Conservation (phyloP, 2,113 vertebrate genomes). For the Kobus ellipsiprymnus region DNA sequence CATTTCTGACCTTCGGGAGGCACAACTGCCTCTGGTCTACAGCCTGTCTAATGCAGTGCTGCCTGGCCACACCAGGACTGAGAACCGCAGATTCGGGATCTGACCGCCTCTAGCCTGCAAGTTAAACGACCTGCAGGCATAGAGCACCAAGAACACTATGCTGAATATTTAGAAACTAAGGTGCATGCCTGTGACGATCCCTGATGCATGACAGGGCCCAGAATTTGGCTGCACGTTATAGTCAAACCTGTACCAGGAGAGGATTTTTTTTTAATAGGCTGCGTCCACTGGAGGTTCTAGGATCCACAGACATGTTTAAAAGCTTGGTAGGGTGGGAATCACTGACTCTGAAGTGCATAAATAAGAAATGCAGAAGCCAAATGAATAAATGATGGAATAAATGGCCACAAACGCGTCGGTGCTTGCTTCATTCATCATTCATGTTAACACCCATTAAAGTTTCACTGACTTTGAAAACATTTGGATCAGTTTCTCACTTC, state of each 20-base stretch:
- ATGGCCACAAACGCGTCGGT: fast-evolving
- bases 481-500: neutral
- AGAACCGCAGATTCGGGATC: neutral
- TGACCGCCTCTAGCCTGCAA: neutral
- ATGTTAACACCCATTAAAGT: neutral
- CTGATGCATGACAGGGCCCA: neutral
- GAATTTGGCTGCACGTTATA: neutral
- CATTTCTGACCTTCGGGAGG: neutral
- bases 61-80: neutral
- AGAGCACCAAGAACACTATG: neutral
- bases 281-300: neutral
- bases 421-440: neutral
- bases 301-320: neutral
- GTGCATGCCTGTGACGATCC: neutral
- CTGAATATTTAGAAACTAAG: neutral
- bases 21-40: neutral
- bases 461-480: neutral
- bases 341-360: neutral
- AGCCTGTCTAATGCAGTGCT: neutral
- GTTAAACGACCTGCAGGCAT: neutral
- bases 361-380: neutral
- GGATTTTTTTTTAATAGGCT: neutral
- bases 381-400: neutral
- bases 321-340: neutral
- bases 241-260: neutral